phyloP scores from a whole-genome alignment of 1,140 invertebrate genomes.

The Drosophila erecta region DNA sequence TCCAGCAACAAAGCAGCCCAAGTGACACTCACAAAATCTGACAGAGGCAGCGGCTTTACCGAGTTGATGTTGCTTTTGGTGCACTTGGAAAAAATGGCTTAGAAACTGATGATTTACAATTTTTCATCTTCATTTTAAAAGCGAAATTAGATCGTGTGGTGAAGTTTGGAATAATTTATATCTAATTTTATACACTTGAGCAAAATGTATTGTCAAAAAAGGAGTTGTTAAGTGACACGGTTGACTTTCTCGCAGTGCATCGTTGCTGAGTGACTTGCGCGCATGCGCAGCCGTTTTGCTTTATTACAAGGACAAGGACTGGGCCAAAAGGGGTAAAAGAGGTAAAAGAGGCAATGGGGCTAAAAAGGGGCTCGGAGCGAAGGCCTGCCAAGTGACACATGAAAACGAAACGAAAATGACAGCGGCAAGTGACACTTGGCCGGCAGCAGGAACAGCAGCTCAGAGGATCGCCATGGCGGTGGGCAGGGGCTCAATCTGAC shows the following conservation, averaged over 20 bases:
- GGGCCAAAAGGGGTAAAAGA: slow-evolving; percentile 3
- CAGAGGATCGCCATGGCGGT: slow-evolving; percentile 18
- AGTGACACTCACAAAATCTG: slow-evolving; percentile 83
- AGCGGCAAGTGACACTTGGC: slow-evolving; percentile 77
- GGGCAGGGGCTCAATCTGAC: slow-evolving; percentile 19
- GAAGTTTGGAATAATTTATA: not conserved
- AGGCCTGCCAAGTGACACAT: slow-evolving; percentile 78
- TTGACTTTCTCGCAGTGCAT: slow-evolving; percentile 4
- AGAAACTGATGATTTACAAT: too few relatives aligned
- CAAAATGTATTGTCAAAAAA: too few relatives aligned
- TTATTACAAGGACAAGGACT: slow-evolving; percentile 67
- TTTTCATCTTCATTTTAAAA: too few relatives aligned
- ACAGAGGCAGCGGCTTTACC: slow-evolving; percentile 71
- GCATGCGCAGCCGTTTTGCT: slow-evolving; percentile 79
- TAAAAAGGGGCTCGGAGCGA: slow-evolving; percentile 19
- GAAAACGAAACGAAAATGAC: slow-evolving; percentile 83
- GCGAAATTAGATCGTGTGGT: too few relatives aligned
- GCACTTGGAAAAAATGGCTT: not conserved
- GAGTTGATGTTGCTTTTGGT: slow-evolving; percentile 25
- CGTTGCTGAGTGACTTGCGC: slow-evolving; percentile 57
- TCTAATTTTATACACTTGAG: not conserved
- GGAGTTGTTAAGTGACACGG: too few relatives aligned
- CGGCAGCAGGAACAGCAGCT: slow-evolving; percentile 57
- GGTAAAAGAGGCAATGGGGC: not conserved
- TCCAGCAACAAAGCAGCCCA: slow-evolving; percentile 61